Evolutionary conservation across 37 sponge, comb jelly and placozoan species (phyloP), one percentile per base, ranked within the genome.

Genomic region (Ephydatia muelleri): DNA sequence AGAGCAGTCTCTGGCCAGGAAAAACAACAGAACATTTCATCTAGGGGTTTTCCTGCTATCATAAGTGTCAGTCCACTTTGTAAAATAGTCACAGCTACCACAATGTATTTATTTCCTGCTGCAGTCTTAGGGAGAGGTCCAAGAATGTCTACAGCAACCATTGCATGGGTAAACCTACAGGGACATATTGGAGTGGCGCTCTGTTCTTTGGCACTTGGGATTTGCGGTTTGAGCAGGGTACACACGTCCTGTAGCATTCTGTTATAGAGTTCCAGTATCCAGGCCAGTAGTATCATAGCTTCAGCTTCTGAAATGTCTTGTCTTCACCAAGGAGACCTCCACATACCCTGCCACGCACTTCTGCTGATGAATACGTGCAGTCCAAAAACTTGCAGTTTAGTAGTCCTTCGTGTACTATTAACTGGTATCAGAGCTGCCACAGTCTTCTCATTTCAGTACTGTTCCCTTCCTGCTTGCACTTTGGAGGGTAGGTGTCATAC

Each of bases 281-380:
- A 25, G 79, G 79, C 79, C 79, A 78, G 65, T 82, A 72, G 74
- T 35, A 82, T 26, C 73, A 23, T 49, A 72, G 48, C 48, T 75
- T 76, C 39, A 74, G 84, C 21, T 11, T 33, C 36, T 49, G 19
- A 21, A 84, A 35, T 22, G 76, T 75, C 68, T 76, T 75, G n/a
- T 84, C 70, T 33, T 57, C 37, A 13, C 84, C 84, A 22, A 48
- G 29, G 34, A 71, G 83, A 27, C 73, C 75, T 4, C 74, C 57
- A 25, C 25, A 23, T 11, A 82, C 72, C 14, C 72, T 72, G 8
- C 47, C 71, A 70, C 70, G 82, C 13, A 70, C 39, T 8, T 68
- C 71, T 35, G 27, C 22, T 36, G 14, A 9, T 65, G 49, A 8
- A 25, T 9, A 9, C n/a, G n/a, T n/a, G n/a, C n/a, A n/a, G 16